Evolutionary conservation across 30 jellyfish, hydroid and myxozoan species (phyloP).

Genomic region (Turritopsis dohrnii): DNA sequence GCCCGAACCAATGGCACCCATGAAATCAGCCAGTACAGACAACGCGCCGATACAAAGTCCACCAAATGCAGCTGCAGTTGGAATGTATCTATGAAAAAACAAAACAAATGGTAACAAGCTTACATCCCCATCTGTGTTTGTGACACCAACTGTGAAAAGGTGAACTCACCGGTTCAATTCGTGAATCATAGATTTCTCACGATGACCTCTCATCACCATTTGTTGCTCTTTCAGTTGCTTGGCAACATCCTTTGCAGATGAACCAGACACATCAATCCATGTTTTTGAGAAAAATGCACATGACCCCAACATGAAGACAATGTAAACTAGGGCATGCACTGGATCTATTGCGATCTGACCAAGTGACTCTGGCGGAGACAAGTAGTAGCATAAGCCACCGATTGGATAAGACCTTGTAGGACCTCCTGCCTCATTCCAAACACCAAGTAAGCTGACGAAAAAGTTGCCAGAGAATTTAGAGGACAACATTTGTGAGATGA

Average conservation of each 20-base stretch:
- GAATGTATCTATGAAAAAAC: conserved; percentile 76
- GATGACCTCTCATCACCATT: conserved; percentile 99
- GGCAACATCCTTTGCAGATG: conserved; percentile 99
- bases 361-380: conserved; percentile 97
- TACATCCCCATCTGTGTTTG: not conserved
- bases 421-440: conserved; percentile 99
- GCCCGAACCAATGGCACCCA: conserved; percentile 99
- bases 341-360: conserved; percentile 92
- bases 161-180: conserved; percentile 89
- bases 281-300: conserved; percentile 99
- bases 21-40: conserved; percentile 98
- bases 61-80: conserved; percentile 99
- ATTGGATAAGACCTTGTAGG: conserved; percentile 93
- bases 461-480: conserved; percentile 95
- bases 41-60: conserved; percentile 99
- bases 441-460: conserved; percentile 91
- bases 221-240: conserved; percentile 99
- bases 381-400: conserved; percentile 99
- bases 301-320: conserved; percentile 95
- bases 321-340: conserved; percentile 88
- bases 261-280: conserved; percentile 99
- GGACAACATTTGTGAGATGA: conserved; percentile 98
- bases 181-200: conserved; percentile 98
- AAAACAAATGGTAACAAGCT: not conserved
- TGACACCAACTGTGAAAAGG: not conserved